These are phyloP conservation scores for Silurus aristotelis DNA, from an alignment of 2,797 vertebrate species.

Conservation along the genomic window DNA sequence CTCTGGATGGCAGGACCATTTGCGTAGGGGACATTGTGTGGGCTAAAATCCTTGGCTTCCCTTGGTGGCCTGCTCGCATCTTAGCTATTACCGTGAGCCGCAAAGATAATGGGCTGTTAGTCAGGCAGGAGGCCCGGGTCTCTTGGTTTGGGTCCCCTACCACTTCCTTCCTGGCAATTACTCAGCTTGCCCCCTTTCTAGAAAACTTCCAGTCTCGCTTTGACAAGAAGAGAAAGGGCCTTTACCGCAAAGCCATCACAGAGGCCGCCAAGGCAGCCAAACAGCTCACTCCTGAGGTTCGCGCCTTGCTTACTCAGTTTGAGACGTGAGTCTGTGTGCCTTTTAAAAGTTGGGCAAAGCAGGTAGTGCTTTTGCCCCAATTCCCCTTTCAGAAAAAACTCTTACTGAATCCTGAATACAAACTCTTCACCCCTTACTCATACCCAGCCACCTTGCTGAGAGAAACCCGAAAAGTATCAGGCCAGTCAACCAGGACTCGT, in stretches of 20 bases:
- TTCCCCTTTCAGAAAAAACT: conserved; percentile 30
- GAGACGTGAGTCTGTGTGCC: conserved; percentile 83
- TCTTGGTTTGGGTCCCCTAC: conserved; percentile 98
- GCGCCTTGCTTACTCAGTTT: conserved; percentile 95
- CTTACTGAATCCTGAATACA: neutral
- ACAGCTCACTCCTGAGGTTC: conserved; percentile 95
- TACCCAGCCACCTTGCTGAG: conserved; percentile 43
- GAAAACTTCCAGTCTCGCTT: conserved; percentile 98
- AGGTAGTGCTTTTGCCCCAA: conserved; percentile 34
- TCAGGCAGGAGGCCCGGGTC: conserved; percentile 92
- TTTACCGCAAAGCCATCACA: conserved; percentile 95
- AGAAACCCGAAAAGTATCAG: conserved; percentile 42
- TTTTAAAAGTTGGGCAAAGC: conserved; percentile 58
- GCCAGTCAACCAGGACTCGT: conserved; percentile 44
- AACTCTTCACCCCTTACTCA: conserved; percentile 32
- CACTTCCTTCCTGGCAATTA: conserved; percentile 92
- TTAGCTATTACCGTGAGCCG: conserved; percentile 90
- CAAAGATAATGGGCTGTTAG: conserved; percentile 88
- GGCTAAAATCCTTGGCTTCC: conserved; percentile 99
- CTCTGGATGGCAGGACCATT: conserved; percentile 91
- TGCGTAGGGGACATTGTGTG: conserved; percentile 98
- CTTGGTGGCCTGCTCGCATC: conserved; percentile 97
- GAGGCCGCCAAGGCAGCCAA: conserved; percentile 96
- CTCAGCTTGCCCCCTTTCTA: conserved; percentile 93
- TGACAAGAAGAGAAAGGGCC: conserved; percentile 97